A percentile compares a stretch with the other conserved stretches of the same genome.
Conservation (phyloP, 2,888 invertebrate species). For the Polyommatus iphigenia region DNA sequence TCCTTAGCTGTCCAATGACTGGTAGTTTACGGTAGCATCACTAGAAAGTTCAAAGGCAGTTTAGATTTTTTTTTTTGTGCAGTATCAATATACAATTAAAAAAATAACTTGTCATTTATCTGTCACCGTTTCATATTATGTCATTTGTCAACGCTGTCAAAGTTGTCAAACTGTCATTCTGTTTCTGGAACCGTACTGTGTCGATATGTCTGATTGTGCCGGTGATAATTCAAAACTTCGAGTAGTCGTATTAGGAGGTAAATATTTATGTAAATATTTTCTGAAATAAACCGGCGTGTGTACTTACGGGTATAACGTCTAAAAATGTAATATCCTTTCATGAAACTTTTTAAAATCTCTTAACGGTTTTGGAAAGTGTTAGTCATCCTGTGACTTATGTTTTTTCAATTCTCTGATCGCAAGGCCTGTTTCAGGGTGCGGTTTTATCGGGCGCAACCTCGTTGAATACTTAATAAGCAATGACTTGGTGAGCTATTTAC, state of each 20-base stretch:
- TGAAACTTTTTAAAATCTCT: slow-evolving; percentile 48
- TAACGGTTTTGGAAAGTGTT: slow-evolving; percentile 67
- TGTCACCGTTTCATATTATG: not conserved
- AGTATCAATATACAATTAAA: not conserved
- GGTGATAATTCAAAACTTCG: slow-evolving; percentile 73
- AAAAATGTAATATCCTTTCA: not conserved
- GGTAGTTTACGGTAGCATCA: no score
- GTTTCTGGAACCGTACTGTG: slow-evolving; percentile 51
- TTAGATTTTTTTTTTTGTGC: slow-evolving; percentile 21
- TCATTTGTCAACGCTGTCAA: slow-evolving; percentile 37
- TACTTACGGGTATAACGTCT: not conserved
- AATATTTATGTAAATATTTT: slow-evolving; percentile 38
- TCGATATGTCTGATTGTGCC: slow-evolving; percentile 71
- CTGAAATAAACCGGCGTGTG: not conserved
- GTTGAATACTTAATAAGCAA: slow-evolving; percentile 89
- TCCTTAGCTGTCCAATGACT: no score
- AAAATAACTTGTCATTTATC: not conserved
- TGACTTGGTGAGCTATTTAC: slow-evolving; percentile 86
- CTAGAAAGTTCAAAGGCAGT: slow-evolving; percentile 17
- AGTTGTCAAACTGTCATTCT: slow-evolving; percentile 43
- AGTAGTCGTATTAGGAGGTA: slow-evolving; percentile 76
- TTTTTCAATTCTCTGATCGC: slow-evolving; percentile 50
- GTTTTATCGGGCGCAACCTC: slow-evolving; percentile 95
- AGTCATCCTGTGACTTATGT: slow-evolving; percentile 63
- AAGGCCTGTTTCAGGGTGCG: slow-evolving; percentile 86